Evolutionary conservation across 30 jellyfish, hydroid and myxozoan species (phyloP).

Genomic region (Sanderia malayensis): DNA sequence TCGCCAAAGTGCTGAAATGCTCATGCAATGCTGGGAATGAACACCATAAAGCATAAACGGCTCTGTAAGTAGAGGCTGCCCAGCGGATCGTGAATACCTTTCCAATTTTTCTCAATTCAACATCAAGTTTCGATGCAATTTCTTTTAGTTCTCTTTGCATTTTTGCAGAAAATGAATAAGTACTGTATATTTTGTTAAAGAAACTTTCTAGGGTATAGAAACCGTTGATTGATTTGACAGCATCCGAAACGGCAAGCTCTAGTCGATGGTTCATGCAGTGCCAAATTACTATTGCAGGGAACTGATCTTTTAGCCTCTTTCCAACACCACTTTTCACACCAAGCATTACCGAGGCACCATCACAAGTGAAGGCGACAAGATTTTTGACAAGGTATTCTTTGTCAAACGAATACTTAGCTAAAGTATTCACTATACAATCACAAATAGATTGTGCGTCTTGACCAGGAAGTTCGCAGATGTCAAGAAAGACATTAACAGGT

Average conservation of each 20-base stretch:
- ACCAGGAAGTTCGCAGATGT: no score
- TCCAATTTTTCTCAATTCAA: conserved; percentile 49
- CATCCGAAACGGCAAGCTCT: conserved; percentile 63
- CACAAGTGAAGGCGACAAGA: conserved; percentile 42
- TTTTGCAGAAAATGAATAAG: conserved; percentile 32
- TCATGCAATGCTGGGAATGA: conserved; percentile 19
- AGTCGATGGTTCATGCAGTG: conserved; percentile 57
- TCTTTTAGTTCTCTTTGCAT: conserved; percentile 54
- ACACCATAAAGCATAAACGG: conserved; percentile 44
- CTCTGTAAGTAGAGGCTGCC: conserved; percentile 61
- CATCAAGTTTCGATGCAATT: conserved; percentile 36
- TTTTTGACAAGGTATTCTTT: conserved; percentile 41
- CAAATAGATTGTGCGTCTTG: no score
- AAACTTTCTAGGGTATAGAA: conserved; percentile 20
- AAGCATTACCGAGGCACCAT: conserved; percentile 59
- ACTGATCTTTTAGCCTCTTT: no score
- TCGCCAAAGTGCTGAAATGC: conserved; percentile 22
- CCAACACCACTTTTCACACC: no score
- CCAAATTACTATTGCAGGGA: conserved; percentile 47
- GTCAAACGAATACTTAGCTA: conserved; percentile 20
- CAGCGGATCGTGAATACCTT: conserved; percentile 45
- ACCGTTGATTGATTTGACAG: conserved; percentile 32
- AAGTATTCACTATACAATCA: no score
- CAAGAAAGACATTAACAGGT: no score
- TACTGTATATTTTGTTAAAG: conserved; percentile 29